phyloP scores from a whole-genome alignment of 2,888 invertebrate genomes.

The Toxonevra muliebris region DNA sequence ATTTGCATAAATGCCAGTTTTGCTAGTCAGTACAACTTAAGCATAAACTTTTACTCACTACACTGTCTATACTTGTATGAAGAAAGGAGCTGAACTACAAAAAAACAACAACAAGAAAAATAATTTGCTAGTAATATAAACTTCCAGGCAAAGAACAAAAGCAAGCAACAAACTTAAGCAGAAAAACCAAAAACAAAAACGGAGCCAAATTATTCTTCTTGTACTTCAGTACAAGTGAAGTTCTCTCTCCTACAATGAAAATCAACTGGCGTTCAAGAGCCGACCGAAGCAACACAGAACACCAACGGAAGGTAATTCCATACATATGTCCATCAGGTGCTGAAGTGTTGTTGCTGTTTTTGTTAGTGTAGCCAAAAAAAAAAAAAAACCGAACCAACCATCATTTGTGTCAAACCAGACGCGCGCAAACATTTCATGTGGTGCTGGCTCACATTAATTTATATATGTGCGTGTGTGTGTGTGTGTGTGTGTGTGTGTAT shows the following conservation, averaged over 20 bases:
- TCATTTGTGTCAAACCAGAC: too few relatives aligned
- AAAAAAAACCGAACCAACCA: conserved; percentile 7
- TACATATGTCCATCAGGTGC: conserved; percentile 27
- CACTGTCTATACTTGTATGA: not conserved
- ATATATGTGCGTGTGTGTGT: not conserved
- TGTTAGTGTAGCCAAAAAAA: not conserved
- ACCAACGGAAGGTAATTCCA: conserved; percentile 21
- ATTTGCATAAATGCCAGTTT: conserved; percentile 3
- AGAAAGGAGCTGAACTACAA: too few relatives aligned
- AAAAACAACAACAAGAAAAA: conserved; percentile 4
- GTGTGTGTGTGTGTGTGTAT: not conserved
- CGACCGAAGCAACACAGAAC: conserved; percentile 13
- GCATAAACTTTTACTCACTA: conserved; percentile 18
- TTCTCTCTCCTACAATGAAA: too few relatives aligned
- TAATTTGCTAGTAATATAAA: not conserved
- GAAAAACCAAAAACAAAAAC: too few relatives aligned
- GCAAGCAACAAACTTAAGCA: too few relatives aligned
- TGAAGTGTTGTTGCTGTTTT: conserved; percentile 7
- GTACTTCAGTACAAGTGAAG: too few relatives aligned
- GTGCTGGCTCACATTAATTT: too few relatives aligned
- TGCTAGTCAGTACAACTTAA: conserved; percentile 5
- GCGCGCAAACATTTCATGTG: too few relatives aligned
- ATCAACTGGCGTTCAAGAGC: too few relatives aligned
- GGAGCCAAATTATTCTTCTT: too few relatives aligned
- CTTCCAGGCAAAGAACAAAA: too few relatives aligned